These are phyloP conservation scores for Olivierus martensii DNA, from an alignment of 1,140 invertebrate genomes.

Conservation along the genomic window DNA sequence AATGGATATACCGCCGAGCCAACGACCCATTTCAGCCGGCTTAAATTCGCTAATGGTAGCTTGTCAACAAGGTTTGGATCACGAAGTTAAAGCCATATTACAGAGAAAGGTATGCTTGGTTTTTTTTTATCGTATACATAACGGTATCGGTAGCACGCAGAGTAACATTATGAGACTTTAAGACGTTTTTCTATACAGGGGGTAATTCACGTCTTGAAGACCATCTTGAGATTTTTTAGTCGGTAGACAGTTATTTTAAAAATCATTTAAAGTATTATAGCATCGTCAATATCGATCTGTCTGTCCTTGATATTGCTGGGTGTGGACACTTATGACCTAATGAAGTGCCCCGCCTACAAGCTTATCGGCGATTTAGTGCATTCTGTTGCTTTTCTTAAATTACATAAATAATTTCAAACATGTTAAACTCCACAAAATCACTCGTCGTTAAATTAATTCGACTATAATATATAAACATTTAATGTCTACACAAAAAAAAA, in stretches of 20 bases:
- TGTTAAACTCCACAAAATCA: not conserved
- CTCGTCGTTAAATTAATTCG: not conserved
- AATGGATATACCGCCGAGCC: too few species aligned
- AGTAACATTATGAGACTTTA: too few species aligned
- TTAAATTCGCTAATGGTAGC: conserved; percentile 62
- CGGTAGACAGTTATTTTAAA: not conserved
- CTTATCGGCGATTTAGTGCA: not conserved
- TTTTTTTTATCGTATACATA: too few species aligned
- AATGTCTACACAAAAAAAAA: too few species aligned
- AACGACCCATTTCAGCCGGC: too few species aligned
- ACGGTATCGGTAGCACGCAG: too few species aligned
- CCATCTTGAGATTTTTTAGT: too few species aligned
- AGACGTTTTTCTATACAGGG: too few species aligned
- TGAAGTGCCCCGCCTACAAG: not conserved
- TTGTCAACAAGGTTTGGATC: conserved; percentile 53
- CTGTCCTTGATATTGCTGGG: not conserved
- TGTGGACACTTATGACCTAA: not conserved
- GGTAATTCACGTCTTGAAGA: too few species aligned
- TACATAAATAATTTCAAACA: not conserved
- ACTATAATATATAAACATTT: not conserved
- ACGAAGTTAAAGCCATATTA: conserved; percentile 30
- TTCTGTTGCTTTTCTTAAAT: not conserved
- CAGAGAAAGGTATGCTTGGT: conserved; percentile 29
- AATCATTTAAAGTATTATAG: not conserved
- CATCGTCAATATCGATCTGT: not conserved